Percentiles rank a stretch among this genome's conserved stretches.
Evolutionary conservation across 2,113 vertebrate genomes (phyloP).

Genomic region (Otis tarda): DNA sequence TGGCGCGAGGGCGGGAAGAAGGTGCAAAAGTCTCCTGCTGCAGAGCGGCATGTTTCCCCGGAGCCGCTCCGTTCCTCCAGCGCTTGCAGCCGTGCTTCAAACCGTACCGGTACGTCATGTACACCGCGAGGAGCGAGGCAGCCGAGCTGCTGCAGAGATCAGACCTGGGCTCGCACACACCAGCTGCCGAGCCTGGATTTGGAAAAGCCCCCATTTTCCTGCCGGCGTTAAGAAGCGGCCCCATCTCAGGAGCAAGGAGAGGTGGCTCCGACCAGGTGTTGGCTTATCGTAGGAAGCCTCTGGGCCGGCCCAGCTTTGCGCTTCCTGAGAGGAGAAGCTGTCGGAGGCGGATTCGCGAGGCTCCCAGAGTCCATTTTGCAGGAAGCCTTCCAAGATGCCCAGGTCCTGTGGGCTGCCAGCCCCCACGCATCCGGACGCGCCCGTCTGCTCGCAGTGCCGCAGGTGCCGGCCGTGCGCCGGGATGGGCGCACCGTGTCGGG

Average conservation of each 20-base stretch:
- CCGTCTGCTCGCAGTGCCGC: rapidly evolving
- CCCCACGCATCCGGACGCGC: rapidly evolving
- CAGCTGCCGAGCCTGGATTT: background rate
- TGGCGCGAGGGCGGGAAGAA: background rate
- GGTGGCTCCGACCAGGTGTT: background rate
- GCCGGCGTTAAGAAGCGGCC: background rate
- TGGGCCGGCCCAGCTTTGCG: background rate
- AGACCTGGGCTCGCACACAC: background rate
- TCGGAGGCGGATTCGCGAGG: rapidly evolving
- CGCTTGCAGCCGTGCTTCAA: background rate
- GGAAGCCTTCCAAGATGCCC: background rate
- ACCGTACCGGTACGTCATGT: background rate
- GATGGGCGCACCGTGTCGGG: background rate
- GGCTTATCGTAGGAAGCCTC: background rate
- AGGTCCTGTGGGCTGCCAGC: background rate
- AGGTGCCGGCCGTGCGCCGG: background rate
- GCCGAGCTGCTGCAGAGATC: background rate
- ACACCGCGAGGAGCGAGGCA: background rate
- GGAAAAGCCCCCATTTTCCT: background rate
- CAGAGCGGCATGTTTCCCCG: background rate
- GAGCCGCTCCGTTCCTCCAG: background rate
- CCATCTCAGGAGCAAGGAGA: background rate
- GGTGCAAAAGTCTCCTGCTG: background rate
- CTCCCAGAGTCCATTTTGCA: conserved; percentile 23
- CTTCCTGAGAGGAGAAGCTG: background rate